A percentile compares a stretch with the other conserved stretches of the same genome.
These are phyloP conservation scores for Cheilosia pagana DNA, from an alignment of 2,888 invertebrate genomes.

Conservation along the genomic window DNA sequence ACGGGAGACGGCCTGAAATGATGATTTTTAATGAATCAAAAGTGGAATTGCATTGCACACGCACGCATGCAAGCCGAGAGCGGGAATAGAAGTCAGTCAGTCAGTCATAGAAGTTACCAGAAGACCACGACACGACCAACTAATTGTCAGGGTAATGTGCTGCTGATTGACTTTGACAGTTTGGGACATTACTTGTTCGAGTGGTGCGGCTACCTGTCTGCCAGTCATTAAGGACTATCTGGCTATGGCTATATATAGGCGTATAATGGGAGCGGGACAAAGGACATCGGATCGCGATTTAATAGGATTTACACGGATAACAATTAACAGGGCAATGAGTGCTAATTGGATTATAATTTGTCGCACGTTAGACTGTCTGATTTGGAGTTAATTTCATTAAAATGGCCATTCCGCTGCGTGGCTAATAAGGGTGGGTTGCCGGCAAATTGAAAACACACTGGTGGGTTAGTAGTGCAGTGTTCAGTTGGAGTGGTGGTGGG, in stretches of 20 bases:
- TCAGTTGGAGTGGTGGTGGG: neutral
- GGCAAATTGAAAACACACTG: neutral
- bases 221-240: conserved; percentile 51
- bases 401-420: neutral
- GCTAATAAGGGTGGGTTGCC: neutral
- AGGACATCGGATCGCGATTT: conserved; percentile 48
- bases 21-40: conserved; percentile 68
- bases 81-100: neutral
- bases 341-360: conserved; percentile 72
- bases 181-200: conserved; percentile 21
- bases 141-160: conserved; percentile 60
- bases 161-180: conserved; percentile 60
- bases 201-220: conserved; percentile 38
- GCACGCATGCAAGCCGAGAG: conserved; percentile 48
- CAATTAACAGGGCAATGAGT: conserved; percentile 67
- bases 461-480: neutral
- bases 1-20: conserved; percentile 40
- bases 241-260: neutral
- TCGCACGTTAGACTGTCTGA: conserved; percentile 58
- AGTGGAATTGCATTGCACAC: conserved; percentile 63
- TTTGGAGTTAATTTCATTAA: conserved; percentile 62
- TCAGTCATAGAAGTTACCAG: neutral
- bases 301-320: conserved; percentile 71
- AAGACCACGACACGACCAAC: conserved; percentile 22
- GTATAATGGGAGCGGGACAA: conserved; percentile 20